Evolutionary conservation across 2,888 invertebrate genomes (phyloP), one percentile per base, ranked within the genome.

Genomic region (Acanthopleura granulata): DNA sequence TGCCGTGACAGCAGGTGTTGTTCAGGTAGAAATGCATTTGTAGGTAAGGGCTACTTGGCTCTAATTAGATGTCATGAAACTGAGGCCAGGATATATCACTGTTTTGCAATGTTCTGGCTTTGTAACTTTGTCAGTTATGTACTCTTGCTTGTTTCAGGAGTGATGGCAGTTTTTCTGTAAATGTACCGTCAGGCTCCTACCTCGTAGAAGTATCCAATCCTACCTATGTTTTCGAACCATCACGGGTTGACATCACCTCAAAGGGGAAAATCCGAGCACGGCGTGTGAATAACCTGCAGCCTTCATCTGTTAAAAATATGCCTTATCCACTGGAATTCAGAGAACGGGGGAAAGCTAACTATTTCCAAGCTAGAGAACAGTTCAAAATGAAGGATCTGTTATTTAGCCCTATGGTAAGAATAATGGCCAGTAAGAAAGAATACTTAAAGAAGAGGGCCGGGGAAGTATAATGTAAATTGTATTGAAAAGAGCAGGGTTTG

Each of bases 251-350:
- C 92, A 98, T 99, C 78, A 99, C 97, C 89, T 95, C 96, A 0
- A 98, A 97, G 91, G 99, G 99, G 61, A 99, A 98, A 91, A 96
- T 95, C 86, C 93, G 99, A 82, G 98, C 98, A 0, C 93, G 99
- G 70, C 96, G 95, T 92, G 95, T 99, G 0, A 98, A 98, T 91
- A 94, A 95, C 86, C 94, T 99, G 69, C 98, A 98, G 91, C 96
- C 96, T 0, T 95, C 96, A 0, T 94, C 95, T 89, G 95, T 98
- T 4, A 85, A 88, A 75, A 85, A 85, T 9, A 94, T 98, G 75
- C 94, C 96, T 0, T 99, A 99, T 91, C 99, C 99, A 0, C 92
- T 99, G 71, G 94, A 95, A 89, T 93, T 99, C 92, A 95, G 96
- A 87, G 94, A 97, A 0, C 88, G 95, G 27, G 94, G 95, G 93